Base-by-base conservation (phyloP, 2,888 invertebrate species). In the Glyphotaelius pellucidus region DNA sequence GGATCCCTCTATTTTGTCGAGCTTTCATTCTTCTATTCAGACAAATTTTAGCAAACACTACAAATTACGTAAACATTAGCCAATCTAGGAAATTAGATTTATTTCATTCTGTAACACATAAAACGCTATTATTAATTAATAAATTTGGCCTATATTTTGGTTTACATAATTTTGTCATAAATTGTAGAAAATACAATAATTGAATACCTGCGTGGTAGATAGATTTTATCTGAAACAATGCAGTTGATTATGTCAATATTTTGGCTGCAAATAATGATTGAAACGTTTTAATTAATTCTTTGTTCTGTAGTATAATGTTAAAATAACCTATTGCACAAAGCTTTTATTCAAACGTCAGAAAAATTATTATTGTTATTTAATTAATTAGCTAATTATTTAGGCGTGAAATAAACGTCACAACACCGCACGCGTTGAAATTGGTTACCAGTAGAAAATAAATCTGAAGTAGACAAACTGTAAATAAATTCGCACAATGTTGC, bases 191-290 rank as follows among this genome's bases (percentile, higher is more conserved):
- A 4, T 52, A 52, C 52, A 52, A 52, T 67, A 67, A 67, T 25
- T 67, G 15, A 47, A 47, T 47, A 25, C 5, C 25, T 67, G 2
- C n/a, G 25, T 25, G 25, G 67, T 67, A 67, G 25, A 9, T 9
- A n/a, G 25, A 67, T 67, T 25, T 67, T 25, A 67, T 67, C 67
- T 25, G 19, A 19, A 67, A 67, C 67, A 67, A 9, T n/a, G 25
- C 67, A 25, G 25, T 9, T 67, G 67, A 67, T 67, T 67, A n/a
- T n/a, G 67, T 67, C 67, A 67, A 67, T 67, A 67, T 67, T 67
- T 67, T 67, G 67, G 25, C 1, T 67, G 67, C 67, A 67, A 67
- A 87, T 42, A 52, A 83, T 83, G 83, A 83, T 83, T 83, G 83
- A 83, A 83, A 35, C 35, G 19, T 83, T 83, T 83, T 38, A 35